Conservation (phyloP, 2,113 vertebrate species). For the Brachionichthys hirsutus region DNA sequence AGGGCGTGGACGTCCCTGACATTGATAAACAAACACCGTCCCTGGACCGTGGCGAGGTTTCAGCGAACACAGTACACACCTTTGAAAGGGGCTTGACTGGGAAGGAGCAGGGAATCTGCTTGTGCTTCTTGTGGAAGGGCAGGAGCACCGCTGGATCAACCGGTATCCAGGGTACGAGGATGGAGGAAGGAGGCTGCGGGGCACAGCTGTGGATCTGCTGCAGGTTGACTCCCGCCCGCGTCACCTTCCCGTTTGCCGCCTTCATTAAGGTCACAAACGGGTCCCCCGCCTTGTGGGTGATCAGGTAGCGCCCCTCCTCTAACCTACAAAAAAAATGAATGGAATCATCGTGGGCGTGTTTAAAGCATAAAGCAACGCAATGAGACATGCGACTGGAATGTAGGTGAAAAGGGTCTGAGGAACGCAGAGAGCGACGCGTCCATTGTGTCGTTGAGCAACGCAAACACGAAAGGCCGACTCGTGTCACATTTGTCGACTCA, state of each 20-base stretch:
- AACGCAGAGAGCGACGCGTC: conserved; percentile 32
- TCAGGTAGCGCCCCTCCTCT: conserved; percentile 87
- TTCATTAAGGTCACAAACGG: conserved; percentile 87
- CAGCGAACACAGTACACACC: conserved; percentile 42
- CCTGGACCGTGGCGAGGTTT: not conserved
- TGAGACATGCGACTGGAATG: conserved; percentile 28
- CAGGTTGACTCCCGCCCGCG: conserved; percentile 80
- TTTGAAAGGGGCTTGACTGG: conserved; percentile 70
- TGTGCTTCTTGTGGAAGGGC: conserved; percentile 82
- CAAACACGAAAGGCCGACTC: conserved; percentile 9
- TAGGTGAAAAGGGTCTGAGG: conserved; percentile 1
- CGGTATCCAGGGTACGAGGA: conserved; percentile 87
- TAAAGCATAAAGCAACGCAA: not conserved
- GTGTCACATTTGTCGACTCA: too few species aligned
- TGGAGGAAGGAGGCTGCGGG: conserved; percentile 74
- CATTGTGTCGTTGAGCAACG: conserved; percentile 24
- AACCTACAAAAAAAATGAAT: conserved; percentile 77
- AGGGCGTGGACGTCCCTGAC: conserved; percentile 5
- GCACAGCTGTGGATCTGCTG: conserved; percentile 79
- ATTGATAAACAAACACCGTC: not conserved
- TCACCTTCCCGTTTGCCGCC: conserved; percentile 61
- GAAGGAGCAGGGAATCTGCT: conserved; percentile 90
- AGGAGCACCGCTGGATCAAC: conserved; percentile 85
- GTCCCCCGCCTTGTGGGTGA: conserved; percentile 85
- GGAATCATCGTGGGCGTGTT: conserved; percentile 5